Evolutionary conservation across 1,140 invertebrate species (phyloP), one percentile per base, ranked within the genome.

Genomic region (Calosoma granatense): DNA sequence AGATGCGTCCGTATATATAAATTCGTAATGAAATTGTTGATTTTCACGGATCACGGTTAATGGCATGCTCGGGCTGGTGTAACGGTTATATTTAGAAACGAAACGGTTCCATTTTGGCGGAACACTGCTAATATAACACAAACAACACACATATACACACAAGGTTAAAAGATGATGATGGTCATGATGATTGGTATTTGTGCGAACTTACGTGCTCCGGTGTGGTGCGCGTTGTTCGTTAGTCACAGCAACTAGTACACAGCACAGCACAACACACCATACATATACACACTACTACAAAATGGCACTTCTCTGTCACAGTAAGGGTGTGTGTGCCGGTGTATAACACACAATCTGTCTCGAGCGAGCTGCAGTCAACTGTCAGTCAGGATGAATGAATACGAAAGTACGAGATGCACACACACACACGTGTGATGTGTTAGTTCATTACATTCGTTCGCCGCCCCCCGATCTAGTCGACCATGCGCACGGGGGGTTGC

Each of bases 71-170:
- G 14, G 14, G n/a, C n/a, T 30, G 26, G 4, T 47, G 41, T 47
- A 47, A 47, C 15, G 41, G 17, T 17, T 47, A 47, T 47, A 47
- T 47, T 47, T 47, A 47, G 41, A 9, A n/a, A n/a, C n/a, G n/a
- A n/a, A n/a, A 4, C 6, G 6, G 6, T 47, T 17, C 17, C 41
- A 47, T 47, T 36, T 47, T 47, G 41, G 41, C 41, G 41, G 41
- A 47, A 47, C 15, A 17, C 41, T 47, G 3, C n/a, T 6, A 30
- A 30, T 6, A 47, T 47, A 47, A 36, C 15, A 47, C 41, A 47
- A 47, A 47, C 15, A 17, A 4, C 17, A 30, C 26, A 30, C 14
- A 14, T 6, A 30, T 30, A 30, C 14, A 30, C 26, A 30, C 4
- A 30, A 30, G 14, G 14, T 30, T 30, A 30, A 30, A 30, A n/a